Evolutionary conservation across 2,113 vertebrate species (phyloP).

Genomic region (Agapornis roseicollis): DNA sequence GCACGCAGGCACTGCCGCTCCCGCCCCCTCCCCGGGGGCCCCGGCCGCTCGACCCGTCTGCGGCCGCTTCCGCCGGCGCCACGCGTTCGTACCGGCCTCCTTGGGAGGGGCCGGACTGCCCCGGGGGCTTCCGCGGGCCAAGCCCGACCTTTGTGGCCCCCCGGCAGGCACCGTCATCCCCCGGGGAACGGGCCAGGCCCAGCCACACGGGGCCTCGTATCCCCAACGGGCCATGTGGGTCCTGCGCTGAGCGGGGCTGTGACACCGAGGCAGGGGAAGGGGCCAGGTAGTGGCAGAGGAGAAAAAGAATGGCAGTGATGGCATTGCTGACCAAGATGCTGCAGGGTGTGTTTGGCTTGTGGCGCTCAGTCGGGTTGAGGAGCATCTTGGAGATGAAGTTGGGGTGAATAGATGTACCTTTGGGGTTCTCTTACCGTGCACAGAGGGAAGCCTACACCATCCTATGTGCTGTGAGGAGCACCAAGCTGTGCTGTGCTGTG

Average conservation of each 20-base stretch:
- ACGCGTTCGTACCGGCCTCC: fast-evolving
- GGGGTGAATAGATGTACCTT: fast-evolving
- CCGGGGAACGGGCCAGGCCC: background rate
- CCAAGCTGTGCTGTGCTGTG: fast-evolving
- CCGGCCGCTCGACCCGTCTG: fast-evolving
- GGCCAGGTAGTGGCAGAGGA: fast-evolving
- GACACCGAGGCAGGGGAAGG: background rate
- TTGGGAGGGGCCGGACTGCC: too few relatives aligned
- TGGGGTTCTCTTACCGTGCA: background rate
- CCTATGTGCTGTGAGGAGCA: background rate
- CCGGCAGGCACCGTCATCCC: fast-evolving
- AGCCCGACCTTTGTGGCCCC: fast-evolving
- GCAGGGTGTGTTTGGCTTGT: background rate
- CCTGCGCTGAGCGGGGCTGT: background rate
- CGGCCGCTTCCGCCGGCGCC: fast-evolving
- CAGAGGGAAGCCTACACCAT: background rate
- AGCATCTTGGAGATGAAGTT: background rate
- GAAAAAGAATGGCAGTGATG: background rate
- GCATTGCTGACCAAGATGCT: background rate
- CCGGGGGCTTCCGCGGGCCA: background rate
- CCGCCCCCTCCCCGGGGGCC: background rate
- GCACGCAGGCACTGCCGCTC: background rate
- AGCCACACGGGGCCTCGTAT: background rate
- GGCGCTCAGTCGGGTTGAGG: fast-evolving
- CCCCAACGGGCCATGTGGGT: too few relatives aligned